phyloP scores from a whole-genome alignment of 2,113 vertebrate species.

The Trogon melanurus region DNA sequence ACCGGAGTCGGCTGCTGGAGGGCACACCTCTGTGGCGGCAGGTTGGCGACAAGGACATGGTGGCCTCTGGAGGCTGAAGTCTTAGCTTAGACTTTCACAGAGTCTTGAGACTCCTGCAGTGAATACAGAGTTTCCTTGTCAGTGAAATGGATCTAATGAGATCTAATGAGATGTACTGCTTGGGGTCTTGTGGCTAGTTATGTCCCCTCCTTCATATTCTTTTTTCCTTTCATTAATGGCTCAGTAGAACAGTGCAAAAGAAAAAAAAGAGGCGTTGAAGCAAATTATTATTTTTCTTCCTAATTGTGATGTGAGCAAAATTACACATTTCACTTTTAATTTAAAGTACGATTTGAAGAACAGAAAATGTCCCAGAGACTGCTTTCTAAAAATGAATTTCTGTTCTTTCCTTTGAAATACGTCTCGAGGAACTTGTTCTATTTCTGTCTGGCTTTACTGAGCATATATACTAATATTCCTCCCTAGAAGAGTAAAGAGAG shows the following conservation, averaged over 20 bases:
- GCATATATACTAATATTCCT: neutral
- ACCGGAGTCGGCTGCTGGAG: neutral
- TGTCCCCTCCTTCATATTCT: neutral
- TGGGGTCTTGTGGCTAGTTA: neutral
- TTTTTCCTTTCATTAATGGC: neutral
- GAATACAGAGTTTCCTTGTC: neutral
- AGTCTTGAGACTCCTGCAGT: neutral
- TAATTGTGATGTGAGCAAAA: neutral
- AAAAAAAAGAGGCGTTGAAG: neutral
- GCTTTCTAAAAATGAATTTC: constrained; percentile 12
- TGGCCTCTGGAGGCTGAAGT: neutral
- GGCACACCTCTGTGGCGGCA: neutral
- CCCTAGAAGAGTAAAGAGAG: neutral
- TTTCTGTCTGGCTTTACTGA: neutral
- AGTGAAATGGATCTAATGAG: neutral
- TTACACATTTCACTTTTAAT: neutral
- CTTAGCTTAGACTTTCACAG: neutral
- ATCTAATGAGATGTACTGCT: neutral
- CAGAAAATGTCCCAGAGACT: neutral
- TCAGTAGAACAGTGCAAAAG: neutral
- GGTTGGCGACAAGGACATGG: neutral
- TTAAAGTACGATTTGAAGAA: neutral
- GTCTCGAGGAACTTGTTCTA: neutral
- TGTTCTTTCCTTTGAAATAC: neutral
- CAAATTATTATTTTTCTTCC: neutral